Base-by-base conservation (phyloP, 2,888 invertebrate species). In the Melanotus villosus region DNA sequence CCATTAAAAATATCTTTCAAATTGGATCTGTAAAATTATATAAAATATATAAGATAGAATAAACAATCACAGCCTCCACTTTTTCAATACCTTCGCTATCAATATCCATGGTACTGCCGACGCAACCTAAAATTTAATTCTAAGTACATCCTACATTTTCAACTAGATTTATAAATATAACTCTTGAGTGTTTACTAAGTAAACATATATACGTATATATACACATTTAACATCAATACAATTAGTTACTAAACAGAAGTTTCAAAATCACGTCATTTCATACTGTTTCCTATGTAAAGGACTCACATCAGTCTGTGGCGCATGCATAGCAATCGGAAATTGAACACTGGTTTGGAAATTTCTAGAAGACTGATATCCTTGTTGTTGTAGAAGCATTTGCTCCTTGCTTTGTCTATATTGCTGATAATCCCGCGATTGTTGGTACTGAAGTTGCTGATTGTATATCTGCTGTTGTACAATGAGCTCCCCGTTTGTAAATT, bases 331-430 rank as follows among this genome's bases (percentile, higher is more conserved):
- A 36, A 83, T 81, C 21, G 83, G 83, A 71, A 82, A 80, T 65
- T 82, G 81, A 54, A 82, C 81, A 74, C 80, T 81, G 71, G 78
- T 82, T 72, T 82, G 82, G 72, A 81, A 82, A 67, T 73, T 78
- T 70, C 77, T 75, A 19, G 74, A 68, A 65, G 75, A 71, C 38
- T 77, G 73, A 68, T 78, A 79, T 18, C 76, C 78, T 67, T 81
- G 82, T 60, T 81, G 82, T 63, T 80, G 80, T 0, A 79, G 75
- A 62, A 82, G 68, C 60, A 80, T 77, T 70, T 83, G 83, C 70
- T 83, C 83, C 71, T 82, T 76, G 2, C 77, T 78, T 58, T 82
- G 80, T 69, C 82, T 78, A 71, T 81, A 82, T 73, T 83, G 82
- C 64, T 82, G 82, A 65, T 81, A 80, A 62, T 83, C 82, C 66